These are phyloP conservation scores for Romanogobio albipinnatus DNA, from an alignment of 2,113 vertebrate species.

Conservation along the genomic window DNA sequence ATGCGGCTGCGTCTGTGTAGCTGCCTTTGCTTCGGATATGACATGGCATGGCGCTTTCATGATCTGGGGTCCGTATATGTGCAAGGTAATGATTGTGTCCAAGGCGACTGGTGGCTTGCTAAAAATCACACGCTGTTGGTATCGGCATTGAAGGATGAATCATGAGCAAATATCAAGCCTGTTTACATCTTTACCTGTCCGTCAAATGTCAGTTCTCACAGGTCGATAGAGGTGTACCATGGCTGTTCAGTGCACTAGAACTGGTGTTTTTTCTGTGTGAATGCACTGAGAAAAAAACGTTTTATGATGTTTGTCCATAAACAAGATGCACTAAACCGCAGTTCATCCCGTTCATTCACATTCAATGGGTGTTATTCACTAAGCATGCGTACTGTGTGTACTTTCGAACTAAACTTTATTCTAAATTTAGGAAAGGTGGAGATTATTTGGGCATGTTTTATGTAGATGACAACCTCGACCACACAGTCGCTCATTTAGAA, in stretches of 20 bases:
- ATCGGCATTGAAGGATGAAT: constrained; percentile 22
- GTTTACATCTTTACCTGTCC: constrained; percentile 14
- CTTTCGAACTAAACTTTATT: no score
- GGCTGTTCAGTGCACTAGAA: not conserved
- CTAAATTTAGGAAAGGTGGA: no score
- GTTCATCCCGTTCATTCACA: not conserved
- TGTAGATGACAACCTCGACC: no score
- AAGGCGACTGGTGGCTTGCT: constrained; percentile 20
- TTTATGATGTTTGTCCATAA: not conserved
- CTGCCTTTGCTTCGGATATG: constrained; percentile 33
- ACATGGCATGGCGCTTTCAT: constrained; percentile 20
- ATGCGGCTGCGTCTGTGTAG: not conserved
- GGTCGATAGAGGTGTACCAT: not conserved
- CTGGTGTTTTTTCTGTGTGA: not conserved
- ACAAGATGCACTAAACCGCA: not conserved
- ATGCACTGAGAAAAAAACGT: not conserved
- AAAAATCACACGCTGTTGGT: constrained; percentile 37
- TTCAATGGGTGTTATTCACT: no score
- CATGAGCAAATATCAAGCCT: constrained; percentile 48
- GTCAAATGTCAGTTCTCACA: constrained; percentile 1
- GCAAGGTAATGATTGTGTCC: not conserved
- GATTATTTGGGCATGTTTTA: no score
- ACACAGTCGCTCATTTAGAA: no score
- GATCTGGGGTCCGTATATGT: constrained; percentile 1
- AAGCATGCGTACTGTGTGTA: no score